Evolutionary conservation across 2,797 vertebrate species (phyloP).

Genomic region (Cyprinodon diabolis): DNA sequence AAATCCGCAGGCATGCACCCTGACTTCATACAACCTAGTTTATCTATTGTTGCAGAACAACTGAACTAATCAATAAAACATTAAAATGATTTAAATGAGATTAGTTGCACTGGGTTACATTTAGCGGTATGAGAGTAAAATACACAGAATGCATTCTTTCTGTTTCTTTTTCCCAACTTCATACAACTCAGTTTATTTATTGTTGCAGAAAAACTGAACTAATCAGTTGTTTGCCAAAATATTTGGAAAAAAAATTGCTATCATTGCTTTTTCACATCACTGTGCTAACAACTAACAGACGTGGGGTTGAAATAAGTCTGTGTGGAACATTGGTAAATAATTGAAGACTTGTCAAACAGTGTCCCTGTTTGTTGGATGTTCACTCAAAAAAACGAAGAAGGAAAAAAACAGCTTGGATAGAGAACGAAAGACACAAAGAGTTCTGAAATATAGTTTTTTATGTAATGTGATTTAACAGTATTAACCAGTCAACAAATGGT

Average conservation of each 20-base stretch:
- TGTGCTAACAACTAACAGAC: neutral
- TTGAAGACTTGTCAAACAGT: constrained; percentile 43
- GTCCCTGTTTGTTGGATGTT: constrained; percentile 9
- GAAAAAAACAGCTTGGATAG: neutral
- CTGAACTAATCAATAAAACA: too few species aligned
- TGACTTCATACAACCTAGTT: too few species aligned
- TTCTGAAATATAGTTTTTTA: neutral
- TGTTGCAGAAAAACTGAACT: too few species aligned
- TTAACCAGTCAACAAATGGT: neutral
- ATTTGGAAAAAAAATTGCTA: neutral
- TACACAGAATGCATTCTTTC: neutral
- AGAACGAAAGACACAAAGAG: neutral
- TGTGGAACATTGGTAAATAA: constrained; percentile 35
- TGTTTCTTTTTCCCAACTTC: too few species aligned
- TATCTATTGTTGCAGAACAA: too few species aligned
- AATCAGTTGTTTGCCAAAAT: neutral
- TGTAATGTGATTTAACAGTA: neutral
- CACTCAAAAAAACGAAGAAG: neutral
- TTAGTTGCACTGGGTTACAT: neutral
- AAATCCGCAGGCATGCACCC: too few species aligned
- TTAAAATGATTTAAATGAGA: too few species aligned
- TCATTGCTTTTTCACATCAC: neutral
- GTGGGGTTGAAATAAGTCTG: neutral
- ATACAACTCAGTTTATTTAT: too few species aligned
- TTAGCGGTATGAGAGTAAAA: neutral